These are phyloP conservation scores for Sinohyriopsis cumingii DNA, from an alignment of 2,888 invertebrate species.

Conservation along the genomic window DNA sequence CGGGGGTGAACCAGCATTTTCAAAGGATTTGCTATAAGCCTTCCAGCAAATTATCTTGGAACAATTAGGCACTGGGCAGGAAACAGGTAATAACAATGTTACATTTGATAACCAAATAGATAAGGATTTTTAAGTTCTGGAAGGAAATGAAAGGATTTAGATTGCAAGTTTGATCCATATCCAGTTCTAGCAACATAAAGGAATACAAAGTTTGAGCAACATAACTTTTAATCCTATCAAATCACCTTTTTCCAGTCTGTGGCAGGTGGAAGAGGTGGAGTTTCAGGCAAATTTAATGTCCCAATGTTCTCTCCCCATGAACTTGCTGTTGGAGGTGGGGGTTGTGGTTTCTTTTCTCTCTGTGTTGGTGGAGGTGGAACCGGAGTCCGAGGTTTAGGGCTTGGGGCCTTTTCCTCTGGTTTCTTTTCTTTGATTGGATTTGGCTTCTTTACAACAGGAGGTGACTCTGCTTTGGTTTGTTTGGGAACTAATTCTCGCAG, in stretches of 20 bases:
- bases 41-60: too few relatives aligned
- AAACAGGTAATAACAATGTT: too few relatives aligned
- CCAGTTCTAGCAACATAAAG: too few relatives aligned
- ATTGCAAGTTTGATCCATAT: too few relatives aligned
- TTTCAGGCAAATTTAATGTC: slow-evolving; percentile 46
- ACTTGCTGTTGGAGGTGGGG: slow-evolving; percentile 33
- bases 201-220: background rate
- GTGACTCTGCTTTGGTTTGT: slow-evolving; percentile 26
- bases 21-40: too few relatives aligned
- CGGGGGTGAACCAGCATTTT: too few relatives aligned
- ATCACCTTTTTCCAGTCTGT: slow-evolving; percentile 51
- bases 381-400: slow-evolving; percentile 14
- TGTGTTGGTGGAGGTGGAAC: slow-evolving; percentile 6
- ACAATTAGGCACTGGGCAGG: too few relatives aligned
- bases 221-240: slow-evolving; percentile 2
- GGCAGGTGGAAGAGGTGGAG: slow-evolving; percentile 49
- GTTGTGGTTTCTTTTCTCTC: slow-evolving; percentile 15
- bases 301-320: slow-evolving; percentile 49
- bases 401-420: slow-evolving; percentile 5
- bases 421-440: slow-evolving; percentile 13
- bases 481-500: slow-evolving; percentile 43
- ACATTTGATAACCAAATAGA: too few relatives aligned
- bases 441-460: slow-evolving; percentile 9
- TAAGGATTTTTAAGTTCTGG: too few relatives aligned
- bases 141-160: too few relatives aligned